Percentiles rank a stretch among this genome's conserved stretches.
Evolutionary conservation across 2,797 vertebrate genomes (phyloP).

Genomic region (Melanotaenia maccullochi): DNA sequence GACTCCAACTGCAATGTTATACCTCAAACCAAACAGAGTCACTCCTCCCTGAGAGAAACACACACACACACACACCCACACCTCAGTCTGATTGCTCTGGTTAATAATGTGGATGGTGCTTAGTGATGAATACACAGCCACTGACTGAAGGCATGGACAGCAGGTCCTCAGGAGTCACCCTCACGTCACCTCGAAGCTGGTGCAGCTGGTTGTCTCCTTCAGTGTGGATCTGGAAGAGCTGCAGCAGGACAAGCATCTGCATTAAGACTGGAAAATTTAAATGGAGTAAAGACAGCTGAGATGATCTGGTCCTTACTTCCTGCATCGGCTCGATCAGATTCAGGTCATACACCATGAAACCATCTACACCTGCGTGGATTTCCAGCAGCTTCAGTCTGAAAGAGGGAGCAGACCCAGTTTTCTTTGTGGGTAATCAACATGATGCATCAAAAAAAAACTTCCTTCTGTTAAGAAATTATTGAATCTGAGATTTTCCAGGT

Average conservation of each 20-base stretch:
- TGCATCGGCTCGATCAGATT: slow-evolving; percentile 88
- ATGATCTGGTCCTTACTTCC: slow-evolving; percentile 63
- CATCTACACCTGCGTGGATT: slow-evolving; percentile 86
- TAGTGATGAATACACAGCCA: not conserved
- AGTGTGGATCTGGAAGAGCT: slow-evolving; percentile 81
- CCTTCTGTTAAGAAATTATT: no score
- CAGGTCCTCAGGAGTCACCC: slow-evolving; percentile 75
- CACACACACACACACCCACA: not conserved
- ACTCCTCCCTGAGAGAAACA: slow-evolving; percentile 78
- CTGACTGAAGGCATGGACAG: slow-evolving; percentile 81
- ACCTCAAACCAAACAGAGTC: slow-evolving; percentile 79
- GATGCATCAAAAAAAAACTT: no score
- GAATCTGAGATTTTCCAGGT: no score
- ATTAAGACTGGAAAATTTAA: not conserved
- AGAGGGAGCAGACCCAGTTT: not conserved
- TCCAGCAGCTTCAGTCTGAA: slow-evolving; percentile 85
- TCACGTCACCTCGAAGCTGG: slow-evolving; percentile 68
- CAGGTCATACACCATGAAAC: slow-evolving; percentile 90
- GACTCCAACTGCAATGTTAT: slow-evolving; percentile 83
- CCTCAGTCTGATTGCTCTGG: no score
- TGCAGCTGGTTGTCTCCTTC: slow-evolving; percentile 80
- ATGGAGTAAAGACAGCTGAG: no score
- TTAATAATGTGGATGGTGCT: no score
- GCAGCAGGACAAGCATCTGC: not conserved
- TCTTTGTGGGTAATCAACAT: no score